Conservation (phyloP, 2,797 vertebrate genomes). For the Cuculus canorus region DNA sequence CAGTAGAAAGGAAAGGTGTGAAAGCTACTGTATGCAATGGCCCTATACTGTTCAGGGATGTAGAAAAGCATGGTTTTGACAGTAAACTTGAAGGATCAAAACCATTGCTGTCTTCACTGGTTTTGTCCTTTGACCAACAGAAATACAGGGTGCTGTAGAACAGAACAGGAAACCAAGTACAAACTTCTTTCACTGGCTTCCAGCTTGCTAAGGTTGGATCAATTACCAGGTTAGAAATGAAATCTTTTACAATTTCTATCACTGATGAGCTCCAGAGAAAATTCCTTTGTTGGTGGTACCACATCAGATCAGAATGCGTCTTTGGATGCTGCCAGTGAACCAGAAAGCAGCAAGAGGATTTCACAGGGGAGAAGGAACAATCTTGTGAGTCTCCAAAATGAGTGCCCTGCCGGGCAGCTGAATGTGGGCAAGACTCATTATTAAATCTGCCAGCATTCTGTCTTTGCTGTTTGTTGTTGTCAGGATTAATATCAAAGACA, state of each 20-base stretch:
- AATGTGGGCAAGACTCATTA: not conserved
- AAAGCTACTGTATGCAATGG: not conserved
- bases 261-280: not conserved
- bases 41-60: not conserved
- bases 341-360: conserved; percentile 18
- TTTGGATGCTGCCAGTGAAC: conserved; percentile 10
- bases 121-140: not conserved
- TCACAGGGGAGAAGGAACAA: not conserved
- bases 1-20: not conserved
- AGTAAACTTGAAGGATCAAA: not conserved
- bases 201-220: not conserved
- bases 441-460: not conserved
- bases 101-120: not conserved
- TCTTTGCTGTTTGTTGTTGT: not conserved
- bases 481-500: not conserved
- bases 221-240: not conserved
- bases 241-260: not conserved
- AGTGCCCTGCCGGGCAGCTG: not conserved
- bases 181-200: not conserved
- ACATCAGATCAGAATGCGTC: not conserved
- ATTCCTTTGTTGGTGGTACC: not conserved
- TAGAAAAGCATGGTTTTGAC: not conserved
- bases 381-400: not conserved
- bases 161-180: not conserved
- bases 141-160: not conserved